Evolutionary conservation across 2,797 vertebrate genomes (phyloP).

Genomic region (Lepilemur septentrionalis): DNA sequence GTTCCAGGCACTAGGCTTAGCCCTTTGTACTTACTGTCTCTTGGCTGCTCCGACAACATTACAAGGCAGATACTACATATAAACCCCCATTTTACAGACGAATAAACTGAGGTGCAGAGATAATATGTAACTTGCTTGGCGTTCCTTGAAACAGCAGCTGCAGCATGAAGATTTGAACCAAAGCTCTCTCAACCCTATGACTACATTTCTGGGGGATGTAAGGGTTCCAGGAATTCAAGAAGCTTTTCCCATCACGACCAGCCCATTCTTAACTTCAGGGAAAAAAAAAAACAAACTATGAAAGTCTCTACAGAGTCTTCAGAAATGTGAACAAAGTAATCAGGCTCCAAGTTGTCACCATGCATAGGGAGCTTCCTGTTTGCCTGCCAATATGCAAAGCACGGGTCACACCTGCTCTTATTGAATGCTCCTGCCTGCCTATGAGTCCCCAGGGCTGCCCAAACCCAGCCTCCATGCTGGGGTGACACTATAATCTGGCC

Average conservation of each 20-base stretch:
- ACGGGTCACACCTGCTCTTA: background rate
- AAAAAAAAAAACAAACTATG: background rate
- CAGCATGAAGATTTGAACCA: background rate
- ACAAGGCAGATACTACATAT: background rate
- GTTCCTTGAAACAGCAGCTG: background rate
- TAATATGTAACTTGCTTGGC: accelerated
- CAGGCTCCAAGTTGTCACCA: background rate
- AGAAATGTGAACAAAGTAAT: background rate
- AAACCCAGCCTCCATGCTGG: constrained; percentile 39
- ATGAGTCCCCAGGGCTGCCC: constrained; percentile 15
- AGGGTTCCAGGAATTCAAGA: background rate
- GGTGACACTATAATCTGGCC: constrained; percentile 74
- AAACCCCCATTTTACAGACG: background rate
- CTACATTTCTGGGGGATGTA: background rate
- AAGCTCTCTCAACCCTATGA: background rate
- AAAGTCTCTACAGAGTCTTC: background rate
- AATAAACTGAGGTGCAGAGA: background rate
- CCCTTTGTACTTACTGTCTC: background rate
- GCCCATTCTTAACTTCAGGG: background rate
- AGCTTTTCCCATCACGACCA: background rate
- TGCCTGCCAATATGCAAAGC: background rate
- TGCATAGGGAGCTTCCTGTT: background rate
- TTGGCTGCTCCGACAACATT: background rate
- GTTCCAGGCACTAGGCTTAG: background rate
- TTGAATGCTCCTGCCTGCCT: background rate